Evolutionary conservation across 2,797 vertebrate species (phyloP), one percentile per base, ranked within the genome.

Genomic region (Danio tinwini): DNA sequence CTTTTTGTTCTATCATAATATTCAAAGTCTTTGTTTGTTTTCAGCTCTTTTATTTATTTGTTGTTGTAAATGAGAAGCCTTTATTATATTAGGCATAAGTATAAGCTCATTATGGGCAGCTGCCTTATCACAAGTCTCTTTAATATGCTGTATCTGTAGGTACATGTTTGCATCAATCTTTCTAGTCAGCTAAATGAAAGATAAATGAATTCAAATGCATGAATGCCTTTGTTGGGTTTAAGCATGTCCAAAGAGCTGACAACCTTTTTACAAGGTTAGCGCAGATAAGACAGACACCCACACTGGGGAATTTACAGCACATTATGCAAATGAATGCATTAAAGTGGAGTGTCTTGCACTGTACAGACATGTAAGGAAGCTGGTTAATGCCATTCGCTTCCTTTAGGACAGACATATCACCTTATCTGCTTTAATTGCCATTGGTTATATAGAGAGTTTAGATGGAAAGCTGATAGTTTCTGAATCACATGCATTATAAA

Each of bases 291-390:
- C 50, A 71, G 76, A 69, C 56, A 75, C 44, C 21, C 29, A 69
- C 58, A 42, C 44, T 14, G 73, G 58, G 64, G 72, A 82, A 67
- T 65, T 82, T 17, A 11, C 40, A 42, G 59, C 16, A 71, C 17
- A 72, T 76, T 76, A 82, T 79, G 74, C 80, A 82, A 76, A 79
- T 73, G 5, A n/a, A 12, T 80, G 16, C 59, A 72, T 82, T 76
- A 76, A 37, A 58, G 47, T 21, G 19, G 3, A 59, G 50, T 13
- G 55, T 17, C 39, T 78, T 6, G 64, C 53, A 71, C 65, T 68
- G 76, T 59, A 75, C 44, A 17, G 47, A 71, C 37, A 65, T 55
- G 29, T 52, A 63, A 65, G 58, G 45, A 19, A 78, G 64, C 56
- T 42, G 53, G 63, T 68, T 61, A 58, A 81, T 81, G 65, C 1